Conservation (phyloP, 1,140 invertebrate genomes). For the Notospermus geniculatus region DNA sequence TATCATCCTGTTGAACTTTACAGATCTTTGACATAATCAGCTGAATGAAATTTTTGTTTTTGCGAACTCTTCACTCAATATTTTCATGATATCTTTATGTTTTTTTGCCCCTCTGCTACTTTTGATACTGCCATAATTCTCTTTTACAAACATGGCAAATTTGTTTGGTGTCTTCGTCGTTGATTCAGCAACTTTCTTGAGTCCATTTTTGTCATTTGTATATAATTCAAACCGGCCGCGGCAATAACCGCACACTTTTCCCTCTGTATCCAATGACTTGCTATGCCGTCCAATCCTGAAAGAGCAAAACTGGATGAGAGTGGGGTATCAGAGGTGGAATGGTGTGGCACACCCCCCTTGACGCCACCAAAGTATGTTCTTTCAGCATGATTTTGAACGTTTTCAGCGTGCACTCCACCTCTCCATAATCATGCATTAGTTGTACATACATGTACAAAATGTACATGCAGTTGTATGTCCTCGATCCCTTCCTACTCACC, state of each 20-base stretch:
- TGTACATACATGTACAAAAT: too few relatives aligned
- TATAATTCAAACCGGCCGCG: constrained; percentile 75
- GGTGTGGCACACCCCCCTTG: too few relatives aligned
- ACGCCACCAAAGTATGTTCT: too few relatives aligned
- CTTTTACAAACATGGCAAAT: constrained; percentile 84
- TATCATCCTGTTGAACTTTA: too few relatives aligned
- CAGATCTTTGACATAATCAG: too few relatives aligned
- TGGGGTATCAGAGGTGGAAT: too few relatives aligned
- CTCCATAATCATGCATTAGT: too few relatives aligned
- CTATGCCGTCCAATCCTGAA: constrained; percentile 78
- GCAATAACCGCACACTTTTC: constrained; percentile 76
- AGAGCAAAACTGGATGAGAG: too few relatives aligned
- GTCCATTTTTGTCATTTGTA: constrained; percentile 64
- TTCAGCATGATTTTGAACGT: too few relatives aligned
- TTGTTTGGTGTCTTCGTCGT: constrained; percentile 61
- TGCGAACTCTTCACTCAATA: constrained; percentile 73
- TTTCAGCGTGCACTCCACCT: too few relatives aligned
- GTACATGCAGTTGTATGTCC: too few relatives aligned
- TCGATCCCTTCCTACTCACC: too few relatives aligned
- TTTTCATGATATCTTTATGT: constrained; percentile 80
- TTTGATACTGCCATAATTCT: constrained; percentile 76
- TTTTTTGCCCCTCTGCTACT: constrained; percentile 58
- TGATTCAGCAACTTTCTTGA: neutral
- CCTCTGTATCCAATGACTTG: constrained; percentile 77
- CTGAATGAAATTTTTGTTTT: constrained; percentile 30